These are phyloP conservation scores for Glaucopsyche alexis DNA, from an alignment of 2,888 invertebrate genomes.

Conservation along the genomic window DNA sequence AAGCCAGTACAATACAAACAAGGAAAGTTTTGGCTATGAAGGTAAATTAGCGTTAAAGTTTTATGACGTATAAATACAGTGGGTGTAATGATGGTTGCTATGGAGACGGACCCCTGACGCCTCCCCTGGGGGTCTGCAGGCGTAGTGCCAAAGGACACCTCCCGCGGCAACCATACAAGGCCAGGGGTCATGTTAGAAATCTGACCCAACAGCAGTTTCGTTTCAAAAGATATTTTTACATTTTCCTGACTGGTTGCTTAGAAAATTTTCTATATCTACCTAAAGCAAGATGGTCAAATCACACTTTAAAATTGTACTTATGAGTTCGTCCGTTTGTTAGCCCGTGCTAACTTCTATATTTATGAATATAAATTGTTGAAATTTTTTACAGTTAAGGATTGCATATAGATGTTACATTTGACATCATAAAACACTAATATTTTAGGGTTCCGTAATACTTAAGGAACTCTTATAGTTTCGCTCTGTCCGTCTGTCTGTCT, in stretches of 20 bases:
- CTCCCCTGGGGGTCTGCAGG: background rate
- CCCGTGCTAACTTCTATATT: no score
- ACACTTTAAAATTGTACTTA: background rate
- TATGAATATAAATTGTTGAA: no score
- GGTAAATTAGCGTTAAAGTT: slow-evolving; percentile 18
- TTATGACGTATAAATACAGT: slow-evolving; percentile 15
- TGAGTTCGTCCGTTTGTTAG: no score
- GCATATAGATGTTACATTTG: no score
- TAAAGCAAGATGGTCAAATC: background rate
- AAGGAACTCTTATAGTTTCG: no score
- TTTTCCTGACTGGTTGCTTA: background rate
- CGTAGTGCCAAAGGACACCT: slow-evolving; percentile 2
- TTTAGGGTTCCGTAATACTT: no score
- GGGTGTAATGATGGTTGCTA: slow-evolving; percentile 3
- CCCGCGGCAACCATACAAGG: slow-evolving; percentile 4
- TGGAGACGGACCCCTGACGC: background rate
- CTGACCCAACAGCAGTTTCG: background rate
- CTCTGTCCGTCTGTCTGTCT: no score
- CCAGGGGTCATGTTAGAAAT: background rate
- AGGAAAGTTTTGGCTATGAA: slow-evolving; percentile 12
- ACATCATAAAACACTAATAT: no score
- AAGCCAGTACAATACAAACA: slow-evolving; percentile 13
- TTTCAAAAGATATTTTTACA: background rate
- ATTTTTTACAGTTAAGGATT: no score
- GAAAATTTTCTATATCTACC: background rate